A percentile compares a stretch with the other conserved stretches of the same genome.
Conservation (phyloP, 2,888 invertebrate species). For the Aphodius sticticus region DNA sequence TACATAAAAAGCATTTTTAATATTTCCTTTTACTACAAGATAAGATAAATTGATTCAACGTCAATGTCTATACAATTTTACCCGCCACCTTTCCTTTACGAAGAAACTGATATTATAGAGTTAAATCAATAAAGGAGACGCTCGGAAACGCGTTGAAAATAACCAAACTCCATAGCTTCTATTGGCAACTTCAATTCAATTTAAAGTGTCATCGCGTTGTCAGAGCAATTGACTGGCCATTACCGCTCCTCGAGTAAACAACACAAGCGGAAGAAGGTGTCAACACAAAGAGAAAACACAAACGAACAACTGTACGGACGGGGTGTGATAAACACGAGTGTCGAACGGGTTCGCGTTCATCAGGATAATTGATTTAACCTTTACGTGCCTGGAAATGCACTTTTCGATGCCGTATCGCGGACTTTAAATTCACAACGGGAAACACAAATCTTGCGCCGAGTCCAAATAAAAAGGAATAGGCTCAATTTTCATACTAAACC, state of each 20-base stretch:
- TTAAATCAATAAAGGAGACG: background rate
- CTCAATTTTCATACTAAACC: background rate
- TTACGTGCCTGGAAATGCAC: background rate
- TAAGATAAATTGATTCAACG: background rate
- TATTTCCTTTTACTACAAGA: too few relatives aligned
- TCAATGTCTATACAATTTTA: background rate
- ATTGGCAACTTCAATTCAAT: background rate
- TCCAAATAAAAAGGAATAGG: background rate
- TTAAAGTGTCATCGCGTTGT: slow-evolving; percentile 4
- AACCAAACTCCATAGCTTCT: background rate
- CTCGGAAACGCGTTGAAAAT: background rate
- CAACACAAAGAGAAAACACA: background rate
- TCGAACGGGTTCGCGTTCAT: background rate
- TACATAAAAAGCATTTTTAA: too few relatives aligned
- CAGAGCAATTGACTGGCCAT: background rate
- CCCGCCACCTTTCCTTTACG: background rate
- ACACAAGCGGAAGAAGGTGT: background rate
- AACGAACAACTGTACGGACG: background rate
- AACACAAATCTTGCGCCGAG: background rate
- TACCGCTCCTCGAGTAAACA: background rate
- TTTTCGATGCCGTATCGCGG: background rate
- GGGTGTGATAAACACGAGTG: slow-evolving; percentile 4
- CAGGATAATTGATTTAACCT: slow-evolving; percentile 4
- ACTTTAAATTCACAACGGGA: background rate
- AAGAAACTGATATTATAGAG: background rate